Base-by-base conservation (phyloP, 2,888 invertebrate genomes). In the Melinaea marsaeus region DNA sequence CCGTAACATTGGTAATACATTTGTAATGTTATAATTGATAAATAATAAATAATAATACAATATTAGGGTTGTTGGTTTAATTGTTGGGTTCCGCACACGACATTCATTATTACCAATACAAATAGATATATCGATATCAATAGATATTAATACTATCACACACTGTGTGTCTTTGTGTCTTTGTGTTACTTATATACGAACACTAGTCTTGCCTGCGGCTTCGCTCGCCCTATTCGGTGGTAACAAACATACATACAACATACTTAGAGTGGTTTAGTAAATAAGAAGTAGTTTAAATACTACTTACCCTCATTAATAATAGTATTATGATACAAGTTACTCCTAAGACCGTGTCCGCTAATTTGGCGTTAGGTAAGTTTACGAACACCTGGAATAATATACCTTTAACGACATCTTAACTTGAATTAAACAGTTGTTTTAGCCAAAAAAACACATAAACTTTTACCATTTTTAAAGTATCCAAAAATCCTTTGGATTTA, bases 301-400 rank as follows among this genome's bases (percentile, higher is more conserved):
- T 70, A 90, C 93, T 93, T 88, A 97, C 97, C 83, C 96, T 92
- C 81, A 97, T 91, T 33, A 94, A 74, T 66, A 97, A 91, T 48
- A 97, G 89, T 68, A 95, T 84, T 4, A 92, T 79, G 63, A 97
- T 96, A 74, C 96, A 96, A 5, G 90, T 81, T 45, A 95, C 72
- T 9, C 97, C 97, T 75, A 97, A 89, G 2, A 89, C 81, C 7
- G 94, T 92, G 81, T 97, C 97, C 56, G 94, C 92, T 22, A 92
- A 73, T 73, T 92, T 93, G 0, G 95, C 94, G 48, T 95, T 88
- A 22, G 93, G 91, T 58, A 97, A 91, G 78, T 97, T 94, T 60
- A 88, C 81, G 60, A 93, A 84, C 0, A 97, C 94, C 82, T 68
- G 35, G 13, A 64, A 61, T 32, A 13, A 57, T 33, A 97, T 94